Evolutionary conservation across 2,888 invertebrate species (phyloP).

Genomic region (Colostygia pectinataria): DNA sequence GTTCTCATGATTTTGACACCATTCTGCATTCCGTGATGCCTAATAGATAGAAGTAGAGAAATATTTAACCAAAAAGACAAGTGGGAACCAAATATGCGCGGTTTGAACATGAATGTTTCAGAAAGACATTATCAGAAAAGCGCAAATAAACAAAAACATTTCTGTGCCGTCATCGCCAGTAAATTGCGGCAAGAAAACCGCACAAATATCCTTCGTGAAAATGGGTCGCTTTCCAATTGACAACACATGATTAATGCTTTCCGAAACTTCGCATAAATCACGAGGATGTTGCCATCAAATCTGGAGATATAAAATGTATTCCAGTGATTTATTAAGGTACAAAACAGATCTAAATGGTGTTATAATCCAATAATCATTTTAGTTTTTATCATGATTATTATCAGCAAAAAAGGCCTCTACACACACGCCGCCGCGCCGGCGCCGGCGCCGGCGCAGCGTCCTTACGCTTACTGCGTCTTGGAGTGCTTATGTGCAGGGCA

Average conservation of each 20-base stretch:
- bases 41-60: too few species aligned
- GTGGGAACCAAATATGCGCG: too few species aligned
- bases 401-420: background rate
- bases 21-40: too few species aligned
- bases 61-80: too few species aligned
- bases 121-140: slow-evolving; percentile 19
- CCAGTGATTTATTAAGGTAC: slow-evolving; percentile 36
- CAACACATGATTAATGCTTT: slow-evolving; percentile 67
- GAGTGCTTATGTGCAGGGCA: too few species aligned
- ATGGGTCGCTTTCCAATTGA: slow-evolving; percentile 71
- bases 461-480: too few species aligned
- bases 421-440: too few species aligned
- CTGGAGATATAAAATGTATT: slow-evolving; percentile 43
- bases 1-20: too few species aligned
- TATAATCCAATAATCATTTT: too few species aligned
- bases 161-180: slow-evolving; percentile 49
- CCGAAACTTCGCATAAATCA: slow-evolving; percentile 64
- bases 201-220: slow-evolving; percentile 58
- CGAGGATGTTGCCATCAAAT: slow-evolving; percentile 53
- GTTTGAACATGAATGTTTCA: too few species aligned
- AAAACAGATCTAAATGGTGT: slow-evolving; percentile 11
- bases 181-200: slow-evolving; percentile 56
- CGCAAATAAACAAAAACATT: slow-evolving; percentile 33
- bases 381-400: background rate
- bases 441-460: too few species aligned